Evolutionary conservation across 2,888 invertebrate genomes (phyloP).

Genomic region (Eupithecia subumbrata): DNA sequence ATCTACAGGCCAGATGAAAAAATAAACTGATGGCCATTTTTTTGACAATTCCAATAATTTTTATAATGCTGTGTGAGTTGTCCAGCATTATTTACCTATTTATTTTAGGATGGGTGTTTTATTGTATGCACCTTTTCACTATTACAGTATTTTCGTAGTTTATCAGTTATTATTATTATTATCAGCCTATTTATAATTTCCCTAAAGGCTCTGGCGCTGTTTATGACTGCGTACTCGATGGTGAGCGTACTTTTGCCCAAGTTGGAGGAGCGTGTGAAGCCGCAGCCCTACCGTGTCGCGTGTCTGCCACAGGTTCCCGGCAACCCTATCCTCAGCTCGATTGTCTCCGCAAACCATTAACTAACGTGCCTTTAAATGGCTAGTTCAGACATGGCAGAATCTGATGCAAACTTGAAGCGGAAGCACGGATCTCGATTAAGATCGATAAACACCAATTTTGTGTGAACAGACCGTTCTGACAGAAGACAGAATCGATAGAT

Average conservation of each 20-base stretch:
- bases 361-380: constrained; percentile 3
- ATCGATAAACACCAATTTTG: neutral
- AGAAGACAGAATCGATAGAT: neutral
- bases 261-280: constrained; percentile 44
- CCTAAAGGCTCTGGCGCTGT: constrained; percentile 68
- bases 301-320: constrained; percentile 50
- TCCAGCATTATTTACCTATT: too few relatives aligned
- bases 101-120: neutral
- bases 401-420: neutral
- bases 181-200: neutral
- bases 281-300: constrained; percentile 61
- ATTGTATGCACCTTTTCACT: neutral
- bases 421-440: neutral
- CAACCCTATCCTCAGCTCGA: constrained; percentile 44
- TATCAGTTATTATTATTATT: neutral
- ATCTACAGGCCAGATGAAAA: neutral
- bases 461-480: neutral
- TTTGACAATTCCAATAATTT: neutral
- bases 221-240: constrained; percentile 65
- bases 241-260: constrained; percentile 62
- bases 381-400: neutral
- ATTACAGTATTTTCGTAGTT: too few relatives aligned
- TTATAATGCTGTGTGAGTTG: too few relatives aligned
- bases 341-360: constrained; percentile 43
- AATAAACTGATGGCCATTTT: neutral